These are phyloP conservation scores for Sabellastarte sp. DNA, from an alignment of 2,888 invertebrate species.

Conservation along the genomic window DNA sequence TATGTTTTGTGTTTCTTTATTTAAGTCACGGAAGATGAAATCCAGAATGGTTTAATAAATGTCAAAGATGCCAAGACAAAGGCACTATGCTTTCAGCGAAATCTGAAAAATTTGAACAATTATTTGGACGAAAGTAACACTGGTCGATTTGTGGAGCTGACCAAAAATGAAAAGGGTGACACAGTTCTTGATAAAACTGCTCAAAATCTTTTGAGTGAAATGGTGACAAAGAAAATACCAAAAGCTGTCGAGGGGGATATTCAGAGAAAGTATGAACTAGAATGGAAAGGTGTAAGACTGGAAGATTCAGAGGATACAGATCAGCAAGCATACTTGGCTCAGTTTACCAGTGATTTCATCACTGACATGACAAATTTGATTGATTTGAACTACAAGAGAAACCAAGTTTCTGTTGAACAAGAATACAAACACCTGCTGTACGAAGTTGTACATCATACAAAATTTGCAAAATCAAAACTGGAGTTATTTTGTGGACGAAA, in stretches of 20 bases:
- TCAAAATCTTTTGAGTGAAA: slow-evolving; percentile 5
- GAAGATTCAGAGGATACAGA: slow-evolving; percentile 19
- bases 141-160: too few relatives aligned
- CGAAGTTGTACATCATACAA: slow-evolving; percentile 27
- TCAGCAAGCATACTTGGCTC: slow-evolving; percentile 17
- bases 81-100: slow-evolving; percentile 15
- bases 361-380: slow-evolving; percentile 17
- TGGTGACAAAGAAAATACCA: slow-evolving; percentile 12
- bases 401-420: not conserved
- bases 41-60: slow-evolving; percentile 15
- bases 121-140: too few relatives aligned
- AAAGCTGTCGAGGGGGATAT: not conserved
- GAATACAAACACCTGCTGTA: slow-evolving; percentile 9
- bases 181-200: too few relatives aligned
- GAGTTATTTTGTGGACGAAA: slow-evolving; percentile 29
- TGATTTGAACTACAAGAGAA: not conserved
- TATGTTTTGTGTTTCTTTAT: too few relatives aligned
- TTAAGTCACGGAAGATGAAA: slow-evolving; percentile 25
- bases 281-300: slow-evolving; percentile 15
- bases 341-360: slow-evolving; percentile 21
- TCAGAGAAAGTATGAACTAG: slow-evolving; percentile 11
- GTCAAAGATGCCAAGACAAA: not conserved
- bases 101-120: too few relatives aligned
- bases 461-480: slow-evolving; percentile 20
- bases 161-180: too few relatives aligned